These are phyloP conservation scores for Chromobotia macracanthus DNA, from an alignment of 2,797 vertebrate genomes.

Conservation along the genomic window DNA sequence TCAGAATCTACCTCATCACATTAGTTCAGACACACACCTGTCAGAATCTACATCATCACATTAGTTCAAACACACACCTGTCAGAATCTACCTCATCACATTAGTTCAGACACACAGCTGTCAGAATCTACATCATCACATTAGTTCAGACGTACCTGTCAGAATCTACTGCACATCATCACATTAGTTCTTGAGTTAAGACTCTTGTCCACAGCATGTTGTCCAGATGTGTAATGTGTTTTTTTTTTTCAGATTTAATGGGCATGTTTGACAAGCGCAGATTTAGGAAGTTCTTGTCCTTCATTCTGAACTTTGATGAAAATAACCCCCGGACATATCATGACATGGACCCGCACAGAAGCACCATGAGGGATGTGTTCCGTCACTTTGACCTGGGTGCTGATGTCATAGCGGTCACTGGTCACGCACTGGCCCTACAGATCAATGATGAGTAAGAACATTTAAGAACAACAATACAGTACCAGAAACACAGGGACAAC, in stretches of 20 bases:
- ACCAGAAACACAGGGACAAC: background rate
- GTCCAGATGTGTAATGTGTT: background rate
- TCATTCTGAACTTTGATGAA: slow-evolving; percentile 74
- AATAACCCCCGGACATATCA: slow-evolving; percentile 73
- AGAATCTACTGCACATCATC: no score
- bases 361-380: slow-evolving; percentile 76
- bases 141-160: background rate
- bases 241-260: slow-evolving; percentile 73
- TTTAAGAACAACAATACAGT: background rate
- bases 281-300: slow-evolving; percentile 78
- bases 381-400: slow-evolving; percentile 75
- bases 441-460: slow-evolving; percentile 71
- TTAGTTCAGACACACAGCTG: no score
- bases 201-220: no score
- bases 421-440: slow-evolving; percentile 78
- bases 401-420: slow-evolving; percentile 77
- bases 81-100: no score
- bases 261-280: slow-evolving; percentile 84
- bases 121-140: no score
- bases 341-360: slow-evolving; percentile 73
- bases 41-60: no score
- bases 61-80: no score
- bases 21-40: no score
- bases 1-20: no score
- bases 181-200: no score